phyloP scores from a whole-genome alignment of 2,113 vertebrate species.

The Leiothrix lutea region DNA sequence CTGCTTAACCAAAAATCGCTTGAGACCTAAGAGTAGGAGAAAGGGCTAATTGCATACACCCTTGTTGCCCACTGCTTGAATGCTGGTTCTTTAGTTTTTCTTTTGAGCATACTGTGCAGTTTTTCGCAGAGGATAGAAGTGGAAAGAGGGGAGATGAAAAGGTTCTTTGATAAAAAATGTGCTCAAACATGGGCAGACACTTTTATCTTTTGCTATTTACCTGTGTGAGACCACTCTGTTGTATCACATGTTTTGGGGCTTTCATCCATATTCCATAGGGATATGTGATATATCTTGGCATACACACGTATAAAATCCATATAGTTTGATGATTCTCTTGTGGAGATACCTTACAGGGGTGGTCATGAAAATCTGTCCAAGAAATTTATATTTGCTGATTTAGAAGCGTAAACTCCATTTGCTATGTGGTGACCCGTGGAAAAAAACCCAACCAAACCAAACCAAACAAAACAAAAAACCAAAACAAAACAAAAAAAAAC shows the following conservation, averaged over 20 bases:
- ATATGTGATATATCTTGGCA: background rate
- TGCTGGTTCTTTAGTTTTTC: background rate
- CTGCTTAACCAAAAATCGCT: background rate
- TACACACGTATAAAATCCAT: background rate
- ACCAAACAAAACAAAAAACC: too few relatives aligned
- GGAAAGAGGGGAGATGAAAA: background rate
- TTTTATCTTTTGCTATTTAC: background rate
- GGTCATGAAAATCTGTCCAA: background rate
- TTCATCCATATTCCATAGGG: background rate
- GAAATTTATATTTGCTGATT: background rate
- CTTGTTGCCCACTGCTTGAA: background rate
- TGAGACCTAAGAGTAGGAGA: background rate
- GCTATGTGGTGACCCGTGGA: background rate
- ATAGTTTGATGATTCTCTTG: background rate
- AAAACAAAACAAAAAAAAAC: too few relatives aligned
- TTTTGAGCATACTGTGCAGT: background rate
- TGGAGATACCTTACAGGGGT: background rate
- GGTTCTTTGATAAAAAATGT: background rate
- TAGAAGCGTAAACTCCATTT: background rate
- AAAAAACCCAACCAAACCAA: background rate
- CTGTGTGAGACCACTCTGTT: background rate
- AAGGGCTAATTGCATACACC: background rate
- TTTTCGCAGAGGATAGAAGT: background rate
- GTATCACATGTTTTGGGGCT: background rate
- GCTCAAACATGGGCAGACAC: background rate